Base-by-base conservation (phyloP, 2,113 vertebrate species). In the Zosterops lateralis region DNA sequence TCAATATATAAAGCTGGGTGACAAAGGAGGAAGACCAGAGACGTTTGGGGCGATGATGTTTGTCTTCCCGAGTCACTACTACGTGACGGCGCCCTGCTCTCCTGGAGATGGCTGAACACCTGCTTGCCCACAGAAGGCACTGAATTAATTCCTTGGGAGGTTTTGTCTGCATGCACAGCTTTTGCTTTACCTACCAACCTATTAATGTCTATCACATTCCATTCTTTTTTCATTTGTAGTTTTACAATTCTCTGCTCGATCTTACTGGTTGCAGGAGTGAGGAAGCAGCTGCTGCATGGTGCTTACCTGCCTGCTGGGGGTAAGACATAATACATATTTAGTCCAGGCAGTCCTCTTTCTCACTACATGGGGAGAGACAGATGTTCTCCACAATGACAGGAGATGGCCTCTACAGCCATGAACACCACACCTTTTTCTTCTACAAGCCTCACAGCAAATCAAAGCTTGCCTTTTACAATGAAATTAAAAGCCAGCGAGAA, bases 1-100 rank as follows among this genome's bases (percentile, higher is more conserved):
- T 65, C 17, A 26, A 1, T 17, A 26, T 8, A 10, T 26, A 42
- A 22, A 32, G 7, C 11, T 36, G 18, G 5, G 21, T 65, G 58
- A 57, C 0, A 0, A 36, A 57, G 7, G 31, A 72, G 25, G 20
- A 71, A 34, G 19, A 31, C 10, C 1, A 3, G 29, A 20, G 21
- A 18, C 34, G 15, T 36, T 22, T 34, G 4, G 6, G 17, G 6
- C 1, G 1, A 26, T 28, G 31, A 20, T 1, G 0, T 26, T 57
- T 72, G 3, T 50, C 21, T 50, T 64, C 25, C 42, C 21, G 28
- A 26, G 7, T 32, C 34, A 26, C 21, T 10, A 12, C 8, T 12
- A 14, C 0, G 1, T 10, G 64, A 47, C 14, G 12, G n/a, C 2
- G 9, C 19, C 11, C 11, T 36, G 21, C 14, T 31, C 6, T 48